A percentile compares a stretch with the other conserved stretches of the same genome.
Conservation (phyloP, 2,797 vertebrate genomes). For the Phrynocephalus guinanensis region DNA sequence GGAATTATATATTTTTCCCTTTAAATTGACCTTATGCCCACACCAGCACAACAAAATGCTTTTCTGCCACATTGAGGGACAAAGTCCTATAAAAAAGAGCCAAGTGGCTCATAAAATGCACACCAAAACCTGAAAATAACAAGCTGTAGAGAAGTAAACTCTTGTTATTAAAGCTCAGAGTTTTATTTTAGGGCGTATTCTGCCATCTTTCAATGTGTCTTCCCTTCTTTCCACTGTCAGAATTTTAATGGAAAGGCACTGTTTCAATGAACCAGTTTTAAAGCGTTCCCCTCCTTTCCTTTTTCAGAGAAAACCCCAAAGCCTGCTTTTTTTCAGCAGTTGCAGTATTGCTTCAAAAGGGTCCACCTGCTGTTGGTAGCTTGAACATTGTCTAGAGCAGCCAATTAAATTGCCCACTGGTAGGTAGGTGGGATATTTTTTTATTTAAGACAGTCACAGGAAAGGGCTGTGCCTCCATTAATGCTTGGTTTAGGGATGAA, state of each 20-base stretch:
- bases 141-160: slow-evolving; percentile 18
- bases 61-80: slow-evolving; percentile 14
- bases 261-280: not conserved
- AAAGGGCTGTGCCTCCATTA: not conserved
- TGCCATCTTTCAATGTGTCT: slow-evolving; percentile 14
- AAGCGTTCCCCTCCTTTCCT: not conserved
- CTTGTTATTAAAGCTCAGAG: slow-evolving; percentile 29
- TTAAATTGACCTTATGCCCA: not conserved
- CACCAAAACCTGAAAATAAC: slow-evolving; percentile 8
- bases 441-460: not conserved
- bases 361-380: not conserved
- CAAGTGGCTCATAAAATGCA: not conserved
- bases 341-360: not conserved
- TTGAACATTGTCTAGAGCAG: not conserved
- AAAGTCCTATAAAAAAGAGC: slow-evolving; percentile 2
- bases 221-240: slow-evolving; percentile 13
- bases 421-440: not conserved
- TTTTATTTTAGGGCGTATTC: not conserved
- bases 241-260: slow-evolving; percentile 5
- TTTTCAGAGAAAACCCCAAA: not conserved
- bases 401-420: slow-evolving; percentile 21
- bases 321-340: not conserved
- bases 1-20: too few species aligned
- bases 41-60: slow-evolving; percentile 16
- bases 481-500: not conserved